These are phyloP conservation scores for Anguilla megastoma DNA, from an alignment of 2,797 vertebrate genomes.

Conservation along the genomic window DNA sequence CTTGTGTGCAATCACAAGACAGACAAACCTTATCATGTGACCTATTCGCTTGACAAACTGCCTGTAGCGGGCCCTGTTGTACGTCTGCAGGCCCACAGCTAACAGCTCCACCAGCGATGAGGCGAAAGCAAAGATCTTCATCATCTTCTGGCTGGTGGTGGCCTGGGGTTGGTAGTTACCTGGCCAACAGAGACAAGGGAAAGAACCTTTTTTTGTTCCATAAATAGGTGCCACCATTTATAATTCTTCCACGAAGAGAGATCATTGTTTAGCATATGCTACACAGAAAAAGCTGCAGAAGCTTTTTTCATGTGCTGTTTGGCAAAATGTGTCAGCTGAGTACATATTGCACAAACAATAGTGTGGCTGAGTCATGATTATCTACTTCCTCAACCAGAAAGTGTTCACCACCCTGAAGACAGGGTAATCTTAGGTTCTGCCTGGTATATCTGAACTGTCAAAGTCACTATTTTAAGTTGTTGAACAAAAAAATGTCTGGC, in stretches of 20 bases:
- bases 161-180: slow-evolving; percentile 87
- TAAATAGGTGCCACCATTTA: not conserved
- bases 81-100: slow-evolving; percentile 88
- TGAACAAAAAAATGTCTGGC: not conserved
- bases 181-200: slow-evolving; percentile 51
- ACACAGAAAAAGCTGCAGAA: not conserved
- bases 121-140: slow-evolving; percentile 94
- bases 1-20: not conserved
- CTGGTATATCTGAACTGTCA: not conserved
- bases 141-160: slow-evolving; percentile 92
- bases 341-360: not conserved
- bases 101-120: slow-evolving; percentile 90
- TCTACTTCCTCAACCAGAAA: not conserved
- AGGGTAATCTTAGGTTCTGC: not conserved
- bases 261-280: not conserved
- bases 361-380: not conserved
- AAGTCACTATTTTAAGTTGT: not conserved
- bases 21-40: slow-evolving; percentile 86
- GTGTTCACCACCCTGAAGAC: not conserved
- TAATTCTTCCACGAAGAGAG: not conserved
- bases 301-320: not conserved
- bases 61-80: slow-evolving; percentile 91
- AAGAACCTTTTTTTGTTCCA: not conserved
- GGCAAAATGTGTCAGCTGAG: not conserved
- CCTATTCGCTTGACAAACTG: slow-evolving; percentile 96